Evolutionary conservation across 2,888 invertebrate species (phyloP), one percentile per base, ranked within the genome.

Genomic region (Drosophila nigricruria): DNA sequence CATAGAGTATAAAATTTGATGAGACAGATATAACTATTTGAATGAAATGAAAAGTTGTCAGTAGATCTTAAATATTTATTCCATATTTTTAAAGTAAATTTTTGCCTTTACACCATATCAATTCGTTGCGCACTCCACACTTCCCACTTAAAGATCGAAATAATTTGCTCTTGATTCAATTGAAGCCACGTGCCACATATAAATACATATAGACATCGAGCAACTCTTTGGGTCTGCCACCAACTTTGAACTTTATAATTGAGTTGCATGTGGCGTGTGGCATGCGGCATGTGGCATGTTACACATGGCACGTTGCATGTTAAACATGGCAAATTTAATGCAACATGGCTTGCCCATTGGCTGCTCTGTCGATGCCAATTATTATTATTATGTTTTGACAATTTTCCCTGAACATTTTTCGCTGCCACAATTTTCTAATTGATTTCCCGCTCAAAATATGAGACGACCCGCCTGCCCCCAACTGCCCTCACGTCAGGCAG

Each of bases 181-280:
- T 43, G 2, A 14, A 23, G 14, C 16, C 9, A 27, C 43, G 16
- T 18, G 27, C 27, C 10, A 27, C 25, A 25, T n/a, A n/a, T n/a
- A 27, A 43, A 23, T 47, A 30, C 3, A 18, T 49, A 5, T 18
- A 18, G n/a, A 12, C 12, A 12, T 12, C 2, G 27, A 45, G 45
- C 45, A 25, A 45, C 27, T 10, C 25, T 25, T 27, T 47, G n/a
- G 25, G 5, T 12, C 5, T 14, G 30, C 30, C 14, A 16, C 10
- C 8, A 47, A n/a, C 52, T 49, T 30, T 57, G n/a, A 70, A 70
- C 63, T 75, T 18, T 52, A 47, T 58, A 75, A 79, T 66, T 63
- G 57, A 73, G 61, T 61, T 73, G 54, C 57, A 64, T 65, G 65
- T 60, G 18, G 50, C 60, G 20, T 53, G 60, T 38, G 16, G 42